phyloP scores from a whole-genome alignment of 2,888 invertebrate species.

The Galeopsomyia nigrocyanea region DNA sequence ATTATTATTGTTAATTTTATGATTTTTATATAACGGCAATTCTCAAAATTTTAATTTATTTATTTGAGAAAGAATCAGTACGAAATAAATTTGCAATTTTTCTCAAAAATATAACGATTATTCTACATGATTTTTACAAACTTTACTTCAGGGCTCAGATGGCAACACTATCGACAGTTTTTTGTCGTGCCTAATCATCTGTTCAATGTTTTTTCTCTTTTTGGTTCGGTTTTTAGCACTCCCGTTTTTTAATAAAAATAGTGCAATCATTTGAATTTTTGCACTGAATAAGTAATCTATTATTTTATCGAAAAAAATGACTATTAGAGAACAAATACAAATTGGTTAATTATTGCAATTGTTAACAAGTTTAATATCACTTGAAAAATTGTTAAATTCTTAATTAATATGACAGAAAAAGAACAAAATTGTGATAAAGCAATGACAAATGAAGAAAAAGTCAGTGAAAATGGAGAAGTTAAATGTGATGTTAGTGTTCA shows the following conservation, averaged over 20 bases:
- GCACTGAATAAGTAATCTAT: too few relatives aligned
- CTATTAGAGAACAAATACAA: neutral
- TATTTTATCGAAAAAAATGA: conserved; percentile 13
- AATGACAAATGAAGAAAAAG: conserved; percentile 41
- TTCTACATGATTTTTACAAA: too few relatives aligned
- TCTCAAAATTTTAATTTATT: too few relatives aligned
- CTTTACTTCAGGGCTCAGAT: conserved; percentile 12
- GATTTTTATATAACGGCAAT: too few relatives aligned
- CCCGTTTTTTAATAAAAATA: neutral
- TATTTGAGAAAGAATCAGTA: too few relatives aligned
- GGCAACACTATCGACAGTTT: conserved; percentile 36
- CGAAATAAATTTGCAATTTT: too few relatives aligned
- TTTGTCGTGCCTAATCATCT: neutral
- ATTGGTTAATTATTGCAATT: too few relatives aligned
- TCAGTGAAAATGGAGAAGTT: conserved; percentile 46
- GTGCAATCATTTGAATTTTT: neutral
- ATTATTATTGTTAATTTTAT: too few relatives aligned
- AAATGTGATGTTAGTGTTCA: conserved; percentile 41
- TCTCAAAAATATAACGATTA: too few relatives aligned
- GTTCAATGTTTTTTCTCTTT: conserved; percentile 34
- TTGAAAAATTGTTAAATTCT: neutral
- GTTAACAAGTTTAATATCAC: too few relatives aligned
- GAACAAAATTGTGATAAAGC: conserved; percentile 28
- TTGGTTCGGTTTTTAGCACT: conserved; percentile 19
- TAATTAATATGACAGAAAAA: conserved; percentile 40